Base-by-base conservation (phyloP, 1,140 invertebrate species). In the Conopomorpha cramerella region DNA sequence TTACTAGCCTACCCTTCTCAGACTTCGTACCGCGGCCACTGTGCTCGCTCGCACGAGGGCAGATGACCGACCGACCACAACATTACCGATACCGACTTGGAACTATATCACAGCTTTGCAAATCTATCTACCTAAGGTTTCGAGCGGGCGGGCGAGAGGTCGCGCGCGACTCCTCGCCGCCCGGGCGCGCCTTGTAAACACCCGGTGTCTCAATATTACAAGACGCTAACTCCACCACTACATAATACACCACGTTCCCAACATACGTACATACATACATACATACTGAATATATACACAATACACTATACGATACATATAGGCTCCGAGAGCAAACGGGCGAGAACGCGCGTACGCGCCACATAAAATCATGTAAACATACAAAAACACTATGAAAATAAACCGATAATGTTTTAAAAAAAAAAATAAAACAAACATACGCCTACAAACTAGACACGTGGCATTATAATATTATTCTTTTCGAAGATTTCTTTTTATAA, bases 381-480 rank as follows among this genome's bases (percentile, higher is more conserved):
- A 55, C 45, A 51, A 45, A 46, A 51, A 55, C 43, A 37, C 41
- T 53, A 42, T 63, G 56, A 60, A 64, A 62, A n/a, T n/a, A n/a
- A n/a, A n/a, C n/a, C n/a, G n/a, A n/a, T n/a, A n/a, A n/a, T n/a
- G n/a, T n/a, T n/a, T n/a, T 59, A 58, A 60, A 58, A 35, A 36
- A 60, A 58, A 64, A 49, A 54, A 52, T 59, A 59, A 52, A 61
- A 62, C 54, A 63, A 52, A 59, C 54, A 60, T 70, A 64, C 59
- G 58, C 67, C 65, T 72, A 72, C 50, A 40, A 59, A 63, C 65
- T 72, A 72, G 47, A 63, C 48, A 52, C 61, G 57, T 64, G 55
- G 55, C 59, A 55, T 58, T 49, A 36, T 45, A 36, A 43, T 41
- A 38, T 39, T 47, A 31, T 41, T 43, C 38, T 38, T 35, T 23